Percentiles rank a stretch among this genome's conserved stretches.
Evolutionary conservation across 2,797 vertebrate species (phyloP).

Genomic region (Mormyrops boulengeri): DNA sequence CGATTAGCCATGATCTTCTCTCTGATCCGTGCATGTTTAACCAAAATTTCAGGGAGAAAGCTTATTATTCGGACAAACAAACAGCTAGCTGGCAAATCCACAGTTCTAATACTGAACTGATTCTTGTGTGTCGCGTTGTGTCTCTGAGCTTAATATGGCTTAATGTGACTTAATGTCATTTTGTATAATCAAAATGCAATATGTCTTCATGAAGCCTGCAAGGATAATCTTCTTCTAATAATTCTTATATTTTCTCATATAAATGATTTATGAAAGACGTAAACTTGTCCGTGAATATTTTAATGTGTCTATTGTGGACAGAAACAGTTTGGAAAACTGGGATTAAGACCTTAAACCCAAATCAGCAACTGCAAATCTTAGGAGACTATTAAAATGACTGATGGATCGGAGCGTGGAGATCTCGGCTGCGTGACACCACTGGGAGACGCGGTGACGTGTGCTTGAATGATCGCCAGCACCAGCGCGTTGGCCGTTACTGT

Average conservation of each 20-base stretch:
- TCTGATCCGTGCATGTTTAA: not conserved
- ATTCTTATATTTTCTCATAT: conserved; percentile 7
- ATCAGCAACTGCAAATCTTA: not conserved
- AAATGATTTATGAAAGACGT: conserved; percentile 1
- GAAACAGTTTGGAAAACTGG: not conserved
- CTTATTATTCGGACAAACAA: not conserved
- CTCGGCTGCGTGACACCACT: not conserved
- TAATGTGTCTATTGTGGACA: not conserved
- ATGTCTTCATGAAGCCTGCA: not conserved
- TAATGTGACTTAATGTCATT: not conserved
- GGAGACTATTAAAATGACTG: not conserved
- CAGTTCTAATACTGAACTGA: not conserved
- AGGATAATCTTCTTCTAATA: not conserved
- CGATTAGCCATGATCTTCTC: not conserved
- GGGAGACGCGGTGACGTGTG: not conserved
- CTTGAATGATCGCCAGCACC: not conserved
- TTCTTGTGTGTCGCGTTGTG: not conserved
- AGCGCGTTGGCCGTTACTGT: not conserved
- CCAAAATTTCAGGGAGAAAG: not conserved
- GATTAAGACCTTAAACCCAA: not conserved
- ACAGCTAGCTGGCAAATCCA: not conserved
- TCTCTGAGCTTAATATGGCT: not conserved
- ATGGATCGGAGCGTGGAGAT: not conserved
- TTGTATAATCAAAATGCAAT: not conserved
- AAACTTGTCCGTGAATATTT: not conserved